A percentile compares a stretch with the other conserved stretches of the same genome.
These are phyloP conservation scores for Microctenopoma stevenorrisi DNA, from an alignment of 2,797 vertebrate species.

Conservation along the genomic window DNA sequence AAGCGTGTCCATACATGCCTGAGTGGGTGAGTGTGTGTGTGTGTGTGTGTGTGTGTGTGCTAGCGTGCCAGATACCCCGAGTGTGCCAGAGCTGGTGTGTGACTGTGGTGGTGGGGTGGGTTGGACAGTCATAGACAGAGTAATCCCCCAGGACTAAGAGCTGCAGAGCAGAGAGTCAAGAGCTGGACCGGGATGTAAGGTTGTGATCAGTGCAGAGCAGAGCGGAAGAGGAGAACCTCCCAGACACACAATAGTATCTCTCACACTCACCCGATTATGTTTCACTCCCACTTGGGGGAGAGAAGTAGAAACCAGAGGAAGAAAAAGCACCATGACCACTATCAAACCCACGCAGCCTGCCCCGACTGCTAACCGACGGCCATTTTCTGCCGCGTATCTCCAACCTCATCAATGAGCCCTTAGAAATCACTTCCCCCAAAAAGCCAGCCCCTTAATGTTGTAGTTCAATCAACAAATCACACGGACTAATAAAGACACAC, in stretches of 20 bases:
- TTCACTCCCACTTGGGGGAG: slow-evolving; percentile 57
- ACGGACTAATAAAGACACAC: slow-evolving; percentile 48
- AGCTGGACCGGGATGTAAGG: slow-evolving; percentile 66
- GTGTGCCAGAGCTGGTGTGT: slow-evolving; percentile 48
- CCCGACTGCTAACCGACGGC: slow-evolving; percentile 55
- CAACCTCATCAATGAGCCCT: slow-evolving; percentile 50
- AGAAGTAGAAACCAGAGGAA: slow-evolving; percentile 40
- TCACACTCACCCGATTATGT: slow-evolving; percentile 56
- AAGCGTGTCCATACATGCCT: slow-evolving; percentile 60
- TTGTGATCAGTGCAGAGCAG: slow-evolving; percentile 71
- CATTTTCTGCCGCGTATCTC: slow-evolving; percentile 61
- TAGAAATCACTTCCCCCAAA: slow-evolving; percentile 35
- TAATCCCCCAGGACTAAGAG: slow-evolving; percentile 57
- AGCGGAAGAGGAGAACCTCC: slow-evolving; percentile 62
- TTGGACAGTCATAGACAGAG: slow-evolving; percentile 42
- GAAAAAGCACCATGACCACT: slow-evolving; percentile 57
- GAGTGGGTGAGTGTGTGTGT: slow-evolving; percentile 34
- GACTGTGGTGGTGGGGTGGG: slow-evolving; percentile 25
- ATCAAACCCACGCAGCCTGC: slow-evolving; percentile 73
- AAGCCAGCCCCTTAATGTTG: slow-evolving; percentile 40
- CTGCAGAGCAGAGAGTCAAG: slow-evolving; percentile 56
- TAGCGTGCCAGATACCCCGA: slow-evolving; percentile 41
- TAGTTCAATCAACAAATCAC: slow-evolving; percentile 54
- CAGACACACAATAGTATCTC: slow-evolving; percentile 63
- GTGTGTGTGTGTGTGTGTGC: slow-evolving; percentile 44